Evolutionary conservation across 2,888 invertebrate species (phyloP), one percentile per base, ranked within the genome.

Genomic region (Apodemia zela): DNA sequence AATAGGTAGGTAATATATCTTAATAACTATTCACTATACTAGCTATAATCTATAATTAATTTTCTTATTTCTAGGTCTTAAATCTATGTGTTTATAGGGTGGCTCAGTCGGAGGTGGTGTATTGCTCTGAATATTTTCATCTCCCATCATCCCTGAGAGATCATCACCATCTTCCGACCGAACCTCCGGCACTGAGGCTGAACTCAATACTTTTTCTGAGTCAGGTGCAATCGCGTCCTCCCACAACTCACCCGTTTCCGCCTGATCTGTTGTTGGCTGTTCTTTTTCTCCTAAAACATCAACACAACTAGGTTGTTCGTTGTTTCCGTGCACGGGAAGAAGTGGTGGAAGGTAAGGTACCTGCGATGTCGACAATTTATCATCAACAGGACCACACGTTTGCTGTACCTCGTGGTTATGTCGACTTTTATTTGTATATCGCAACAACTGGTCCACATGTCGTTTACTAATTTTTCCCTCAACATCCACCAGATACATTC

Each of bases 51-150:
- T 49, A 49, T 49, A 49, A 49, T 49, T 17, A 49, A 18, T 49
- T 49, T 49, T 49, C 18, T 49, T 49, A 49, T 49, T 49, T 49
- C 49, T 49, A 49, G 49, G 49, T 17, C 17, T 49, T 17, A 49
- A 17, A 18, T 42, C 42, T 42, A 42, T 42, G 4, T 15, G 13
- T 42, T 49, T 49, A 49, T 18, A 10, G 18, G 10, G 49, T 49
- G 18, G 49, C 17, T 49, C 49, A 18, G 49, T 17, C 17, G 10
- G 10, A 3, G 49, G 2, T 17, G 49, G 8, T 18, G 10, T 49
- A 11, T 17, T 49, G 6, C 8, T 8, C 7, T 6, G 17, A 10
- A 7, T 17, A 42, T 15, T 15, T 15, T 42, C 42, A 13, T 42
- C 15, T 15, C 3, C 15, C 42, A 15, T 13, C 15, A 15, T 15